Percentiles rank a stretch among this genome's conserved stretches.
Evolutionary conservation across 2,888 invertebrate genomes (phyloP).

Genomic region (Pachydiplax longipennis): DNA sequence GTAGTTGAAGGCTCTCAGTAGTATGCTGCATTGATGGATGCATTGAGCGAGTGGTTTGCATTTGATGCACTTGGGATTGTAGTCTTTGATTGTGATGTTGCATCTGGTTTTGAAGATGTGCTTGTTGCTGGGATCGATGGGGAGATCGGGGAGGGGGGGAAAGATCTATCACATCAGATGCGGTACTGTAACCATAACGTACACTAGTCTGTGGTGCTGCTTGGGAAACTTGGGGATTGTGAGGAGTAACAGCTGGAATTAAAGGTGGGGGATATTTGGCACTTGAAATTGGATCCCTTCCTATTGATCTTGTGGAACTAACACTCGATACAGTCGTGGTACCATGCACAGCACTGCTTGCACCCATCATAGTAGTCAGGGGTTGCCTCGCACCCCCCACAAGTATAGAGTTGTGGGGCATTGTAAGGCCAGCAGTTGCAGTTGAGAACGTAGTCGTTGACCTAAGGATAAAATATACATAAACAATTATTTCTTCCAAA

Average conservation of each 20-base stretch:
- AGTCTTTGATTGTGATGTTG: constrained; percentile 8
- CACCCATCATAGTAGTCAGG: not conserved
- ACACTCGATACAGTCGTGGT: constrained; percentile 20
- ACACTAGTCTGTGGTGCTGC: not conserved
- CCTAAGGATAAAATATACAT: constrained; percentile 58
- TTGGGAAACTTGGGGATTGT: constrained; percentile 15
- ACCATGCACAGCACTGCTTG: not conserved
- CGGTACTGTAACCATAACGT: constrained; percentile 51
- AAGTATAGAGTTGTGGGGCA: not conserved
- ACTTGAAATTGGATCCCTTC: constrained; percentile 41
- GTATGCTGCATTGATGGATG: not conserved
- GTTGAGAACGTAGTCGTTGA: constrained; percentile 51
- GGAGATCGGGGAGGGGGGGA: constrained; percentile 63
- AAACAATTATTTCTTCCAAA: not conserved
- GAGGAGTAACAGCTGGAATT: constrained; percentile 58
- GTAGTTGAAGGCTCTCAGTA: not conserved
- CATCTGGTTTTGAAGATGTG: constrained; percentile 10
- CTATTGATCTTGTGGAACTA: not conserved
- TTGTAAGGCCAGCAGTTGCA: not conserved
- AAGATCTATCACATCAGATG: constrained; percentile 63
- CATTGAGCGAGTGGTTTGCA: not conserved
- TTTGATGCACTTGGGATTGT: constrained; percentile 40
- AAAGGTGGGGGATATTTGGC: constrained; percentile 65
- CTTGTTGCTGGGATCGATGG: constrained; percentile 47
- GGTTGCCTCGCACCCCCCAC: not conserved